Evolutionary conservation across 2,113 vertebrate species (phyloP), one percentile per base, ranked within the genome.

Genomic region (Neotragus moschatus): DNA sequence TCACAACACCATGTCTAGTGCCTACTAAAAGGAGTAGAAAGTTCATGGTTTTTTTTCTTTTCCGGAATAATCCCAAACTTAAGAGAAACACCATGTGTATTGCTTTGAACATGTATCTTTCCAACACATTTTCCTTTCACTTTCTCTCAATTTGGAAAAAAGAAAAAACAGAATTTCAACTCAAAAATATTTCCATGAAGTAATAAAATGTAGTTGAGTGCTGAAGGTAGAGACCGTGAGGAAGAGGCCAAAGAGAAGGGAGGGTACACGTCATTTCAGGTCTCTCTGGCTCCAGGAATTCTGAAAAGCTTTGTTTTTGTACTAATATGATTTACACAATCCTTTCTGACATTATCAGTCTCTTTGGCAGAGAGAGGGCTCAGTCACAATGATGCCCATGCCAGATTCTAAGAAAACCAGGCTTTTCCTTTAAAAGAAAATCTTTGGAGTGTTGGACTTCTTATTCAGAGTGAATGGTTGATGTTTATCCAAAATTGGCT

Each of bases 291-390:
- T 98, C 94, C 97, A 98, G 98, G 98, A 95, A 96, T 97, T 92
- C 92, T 94, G 84, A 63, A 90, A 96, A 94, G 89, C 73, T 51
- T 98, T 98, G 19, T 60, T 93, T 98, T 97, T 98, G 87, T 87
- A 94, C 92, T 97, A 96, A 98, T 99, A 98, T 98, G 99, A 98
- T 98, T 99, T 98, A 98, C 98, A 98, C 98, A 98, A 97, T 25
- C 97, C 97, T 97, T 98, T 98, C 84, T 98, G 98, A 98, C 96
- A 86, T 98, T 98, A 98, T 98, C 98, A 98, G 45, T 98, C 94
- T 91, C 98, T 98, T 96, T 98, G 97, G 95, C 85, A 91, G 98
- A 93, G 91, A 97, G 84, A 80, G 77, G 97, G 49, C 96, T 98
- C 92, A 58, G 96, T 98, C 98, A 94, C 91, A 91, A 98, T 98